These are phyloP conservation scores for Cepaea nemoralis DNA, from an alignment of 1,140 invertebrate species.

Conservation along the genomic window DNA sequence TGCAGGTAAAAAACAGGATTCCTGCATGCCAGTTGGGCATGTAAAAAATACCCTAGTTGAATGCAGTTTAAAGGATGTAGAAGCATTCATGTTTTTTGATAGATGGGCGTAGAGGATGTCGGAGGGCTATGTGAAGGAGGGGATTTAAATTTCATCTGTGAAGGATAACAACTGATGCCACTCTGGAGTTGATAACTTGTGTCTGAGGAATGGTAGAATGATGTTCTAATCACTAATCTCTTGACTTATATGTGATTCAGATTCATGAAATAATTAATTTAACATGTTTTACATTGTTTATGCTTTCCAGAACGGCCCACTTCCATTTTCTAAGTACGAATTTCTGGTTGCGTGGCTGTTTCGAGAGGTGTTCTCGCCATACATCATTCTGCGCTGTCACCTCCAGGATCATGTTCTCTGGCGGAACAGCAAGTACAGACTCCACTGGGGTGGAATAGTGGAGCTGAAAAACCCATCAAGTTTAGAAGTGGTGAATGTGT, in stretches of 20 bases:
- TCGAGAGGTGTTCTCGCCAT: conserved; percentile 89
- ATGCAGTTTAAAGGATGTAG: too few species aligned
- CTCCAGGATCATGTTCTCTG: conserved; percentile 88
- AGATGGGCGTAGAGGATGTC: too few species aligned
- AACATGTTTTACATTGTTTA: too few species aligned
- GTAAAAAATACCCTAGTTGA: too few species aligned
- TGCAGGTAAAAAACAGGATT: too few species aligned
- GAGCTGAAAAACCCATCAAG: conserved; percentile 54
- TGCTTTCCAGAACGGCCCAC: conserved; percentile 75
- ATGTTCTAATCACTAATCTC: background rate
- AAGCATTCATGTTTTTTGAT: too few species aligned
- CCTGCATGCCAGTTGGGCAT: too few species aligned
- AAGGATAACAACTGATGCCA: too few species aligned
- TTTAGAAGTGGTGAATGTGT: conserved; percentile 16
- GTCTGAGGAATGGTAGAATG: background rate
- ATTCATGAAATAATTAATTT: too few species aligned
- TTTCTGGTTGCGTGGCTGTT: conserved; percentile 97
- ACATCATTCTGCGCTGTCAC: conserved; percentile 87
- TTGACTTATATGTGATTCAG: background rate
- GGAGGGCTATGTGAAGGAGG: too few species aligned
- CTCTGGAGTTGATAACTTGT: too few species aligned
- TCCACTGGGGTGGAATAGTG: conserved; percentile 90
- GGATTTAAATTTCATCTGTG: too few species aligned
- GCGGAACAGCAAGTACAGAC: conserved; percentile 88
- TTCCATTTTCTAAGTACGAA: conserved; percentile 96